Base-by-base conservation (phyloP, 2,113 vertebrate species). In the Seriola rivoliana region DNA sequence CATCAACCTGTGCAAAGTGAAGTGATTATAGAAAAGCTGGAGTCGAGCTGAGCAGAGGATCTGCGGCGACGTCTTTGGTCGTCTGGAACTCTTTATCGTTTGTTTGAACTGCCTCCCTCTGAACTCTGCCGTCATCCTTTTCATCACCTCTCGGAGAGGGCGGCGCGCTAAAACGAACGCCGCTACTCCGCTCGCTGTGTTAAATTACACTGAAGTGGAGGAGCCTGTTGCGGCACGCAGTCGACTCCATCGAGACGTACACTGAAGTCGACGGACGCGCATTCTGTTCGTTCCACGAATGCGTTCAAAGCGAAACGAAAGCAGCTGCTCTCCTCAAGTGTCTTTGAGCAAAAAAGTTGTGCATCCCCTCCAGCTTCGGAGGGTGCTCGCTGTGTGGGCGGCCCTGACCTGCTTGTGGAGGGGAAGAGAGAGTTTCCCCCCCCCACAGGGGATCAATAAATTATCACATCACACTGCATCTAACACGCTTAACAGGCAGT, bases 61-160 rank as follows among this genome's bases (percentile, higher is more conserved):
- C 12, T 0, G 44, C 44, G 13, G 44, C 4, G 44, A 42, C 40
- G 40, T 42, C 40, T 42, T 11, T 42, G 40, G 8, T 42, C 40
- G 5, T 38, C 8, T 42, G 40, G 40, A 79, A 48, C 16, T 74
- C 54, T 84, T 82, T 60, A 71, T 68, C 85, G 65, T 82, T 88
- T 88, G 57, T 78, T 79, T 88, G 85, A 87, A 72, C 74, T 54
- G 42, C 38, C 57, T 71, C 40, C 34, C 25, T 87, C 72, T 87
- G 67, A 88, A 81, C 79, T 78, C 70, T 48, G 38, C 63, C 78
- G 83, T 79, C 79, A 72, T 84, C 62, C 60, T 11, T 88, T 89
- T 88, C 83, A 83, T 86, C 89, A 83, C 81, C 67, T 71, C 10
- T 34, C 66, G 68, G 62, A 74, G 64, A 29, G 84, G 62, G 58